Conservation (phyloP, 1,140 invertebrate genomes). For the Aporrectodea caliginosa region DNA sequence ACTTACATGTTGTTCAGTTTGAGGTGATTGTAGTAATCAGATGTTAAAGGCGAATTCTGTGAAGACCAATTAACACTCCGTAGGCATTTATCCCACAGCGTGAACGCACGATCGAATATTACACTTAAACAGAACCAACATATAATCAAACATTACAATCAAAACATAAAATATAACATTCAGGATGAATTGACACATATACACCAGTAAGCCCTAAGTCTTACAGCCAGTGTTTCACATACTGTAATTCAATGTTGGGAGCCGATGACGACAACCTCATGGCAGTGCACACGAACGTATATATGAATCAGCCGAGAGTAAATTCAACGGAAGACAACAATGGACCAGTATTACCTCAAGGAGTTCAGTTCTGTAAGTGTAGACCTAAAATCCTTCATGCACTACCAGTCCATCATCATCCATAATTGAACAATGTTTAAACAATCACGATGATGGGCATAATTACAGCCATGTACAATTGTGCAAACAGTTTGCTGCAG, state of each 20-base stretch:
- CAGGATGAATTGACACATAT: background rate
- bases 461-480: too few species aligned
- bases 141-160: slow-evolving; percentile 24
- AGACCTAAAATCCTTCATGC: too few species aligned
- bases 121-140: slow-evolving; percentile 59
- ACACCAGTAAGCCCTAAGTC: too few species aligned
- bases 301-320: too few species aligned
- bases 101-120: slow-evolving; percentile 69
- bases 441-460: too few species aligned
- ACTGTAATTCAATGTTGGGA: background rate
- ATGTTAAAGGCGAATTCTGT: background rate
- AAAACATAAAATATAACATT: slow-evolving; percentile 8
- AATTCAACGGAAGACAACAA: too few species aligned
- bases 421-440: too few species aligned
- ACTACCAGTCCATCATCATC: too few species aligned
- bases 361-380: too few species aligned
- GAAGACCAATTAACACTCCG: slow-evolving; percentile 42
- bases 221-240: too few species aligned
- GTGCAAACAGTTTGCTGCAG: too few species aligned
- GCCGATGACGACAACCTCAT: background rate
- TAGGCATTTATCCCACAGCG: slow-evolving; percentile 67
- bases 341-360: too few species aligned
- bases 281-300: background rate
- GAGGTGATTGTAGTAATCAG: background rate
- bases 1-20: background rate